These are phyloP conservation scores for Strigamia maritima DNA, from an alignment of 2,888 invertebrate species.

Conservation along the genomic window DNA sequence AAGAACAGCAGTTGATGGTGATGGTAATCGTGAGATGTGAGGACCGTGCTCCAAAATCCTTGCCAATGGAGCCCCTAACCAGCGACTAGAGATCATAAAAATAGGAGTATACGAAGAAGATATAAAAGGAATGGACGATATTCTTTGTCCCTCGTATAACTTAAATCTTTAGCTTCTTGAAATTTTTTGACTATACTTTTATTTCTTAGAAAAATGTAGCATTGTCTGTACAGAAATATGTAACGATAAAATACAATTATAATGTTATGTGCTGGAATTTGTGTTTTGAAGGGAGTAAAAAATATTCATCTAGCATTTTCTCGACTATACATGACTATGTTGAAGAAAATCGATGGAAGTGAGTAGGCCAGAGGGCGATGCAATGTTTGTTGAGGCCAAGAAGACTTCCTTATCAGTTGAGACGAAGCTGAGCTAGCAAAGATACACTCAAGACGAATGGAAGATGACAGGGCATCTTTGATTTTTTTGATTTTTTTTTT, in stretches of 20 bases:
- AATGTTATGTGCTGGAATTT: neutral
- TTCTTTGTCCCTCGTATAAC: neutral
- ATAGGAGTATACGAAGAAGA: conserved; percentile 9
- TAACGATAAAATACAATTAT: neutral
- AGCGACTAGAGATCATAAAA: conserved; percentile 16
- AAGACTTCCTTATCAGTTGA: neutral
- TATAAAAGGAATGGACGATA: neutral
- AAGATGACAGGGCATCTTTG: neutral
- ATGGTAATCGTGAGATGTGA: conserved; percentile 23
- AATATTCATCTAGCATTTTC: neutral
- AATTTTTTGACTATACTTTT: neutral
- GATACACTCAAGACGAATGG: conserved; percentile 15
- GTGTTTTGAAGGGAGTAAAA: neutral
- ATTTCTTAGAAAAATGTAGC: neutral
- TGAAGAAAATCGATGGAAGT: conserved; percentile 6
- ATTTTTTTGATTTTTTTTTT: neutral
- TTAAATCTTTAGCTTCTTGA: neutral
- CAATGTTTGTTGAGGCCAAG: neutral
- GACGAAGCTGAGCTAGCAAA: neutral
- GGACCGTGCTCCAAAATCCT: neutral
- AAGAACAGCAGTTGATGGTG: conserved; percentile 8
- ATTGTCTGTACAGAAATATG: neutral
- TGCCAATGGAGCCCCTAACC: conserved; percentile 14
- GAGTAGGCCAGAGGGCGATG: conserved; percentile 12
- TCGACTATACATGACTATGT: neutral